These are phyloP conservation scores for Odontothrips loti DNA, from an alignment of 2,888 invertebrate species.

Conservation along the genomic window DNA sequence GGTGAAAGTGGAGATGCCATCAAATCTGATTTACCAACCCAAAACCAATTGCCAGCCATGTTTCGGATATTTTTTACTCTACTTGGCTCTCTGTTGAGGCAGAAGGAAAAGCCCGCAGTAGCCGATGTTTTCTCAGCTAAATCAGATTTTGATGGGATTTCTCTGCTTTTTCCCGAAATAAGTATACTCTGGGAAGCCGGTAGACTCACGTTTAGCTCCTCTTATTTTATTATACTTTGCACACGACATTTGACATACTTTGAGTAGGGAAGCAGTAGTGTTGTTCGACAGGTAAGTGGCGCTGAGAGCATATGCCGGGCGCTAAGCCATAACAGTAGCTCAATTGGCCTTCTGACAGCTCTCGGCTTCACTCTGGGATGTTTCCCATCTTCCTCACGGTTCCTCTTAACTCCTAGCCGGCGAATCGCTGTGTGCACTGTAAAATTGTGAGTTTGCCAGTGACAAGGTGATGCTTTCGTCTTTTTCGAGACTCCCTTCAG, in stretches of 20 bases:
- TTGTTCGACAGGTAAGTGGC: slow-evolving; percentile 1
- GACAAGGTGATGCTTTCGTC: slow-evolving; percentile 4
- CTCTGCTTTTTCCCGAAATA: background rate
- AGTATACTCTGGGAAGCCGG: slow-evolving; percentile 11
- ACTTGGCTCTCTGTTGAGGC: no score
- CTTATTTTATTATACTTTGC: slow-evolving; percentile 21
- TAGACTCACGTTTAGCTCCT: slow-evolving; percentile 21
- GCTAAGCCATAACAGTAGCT: background rate
- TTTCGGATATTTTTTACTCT: background rate
- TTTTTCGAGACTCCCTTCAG: no score
- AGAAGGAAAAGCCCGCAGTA: background rate
- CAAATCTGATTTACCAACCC: background rate
- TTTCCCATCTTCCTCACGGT: no score
- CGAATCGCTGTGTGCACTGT: background rate
- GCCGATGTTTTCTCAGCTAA: background rate
- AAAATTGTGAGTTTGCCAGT: background rate
- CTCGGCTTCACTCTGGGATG: background rate
- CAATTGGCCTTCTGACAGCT: background rate
- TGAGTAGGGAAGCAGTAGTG: slow-evolving; percentile 6
- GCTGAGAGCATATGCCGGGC: background rate
- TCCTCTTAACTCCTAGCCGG: no score
- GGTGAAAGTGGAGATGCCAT: background rate
- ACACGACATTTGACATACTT: background rate
- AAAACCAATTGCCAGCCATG: background rate
- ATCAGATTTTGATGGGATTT: background rate